Conservation (phyloP, 2,113 vertebrate species). For the Pseudopipra pipra region DNA sequence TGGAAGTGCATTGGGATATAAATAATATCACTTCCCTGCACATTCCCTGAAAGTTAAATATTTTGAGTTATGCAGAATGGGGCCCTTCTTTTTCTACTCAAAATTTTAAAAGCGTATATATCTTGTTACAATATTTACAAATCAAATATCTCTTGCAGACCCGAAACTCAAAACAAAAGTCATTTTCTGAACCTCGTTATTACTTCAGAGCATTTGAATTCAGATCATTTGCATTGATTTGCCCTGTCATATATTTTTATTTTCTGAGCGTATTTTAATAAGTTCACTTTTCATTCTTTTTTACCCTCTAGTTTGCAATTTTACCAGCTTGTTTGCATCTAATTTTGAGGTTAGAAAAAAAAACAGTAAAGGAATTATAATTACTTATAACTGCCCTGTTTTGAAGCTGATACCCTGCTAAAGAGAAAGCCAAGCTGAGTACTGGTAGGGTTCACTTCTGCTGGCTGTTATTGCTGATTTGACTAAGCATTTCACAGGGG, state of each 20-base stretch:
- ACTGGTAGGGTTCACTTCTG: background rate
- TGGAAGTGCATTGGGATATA: background rate
- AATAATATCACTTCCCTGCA: background rate
- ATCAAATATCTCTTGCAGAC: background rate
- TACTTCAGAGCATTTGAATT: background rate
- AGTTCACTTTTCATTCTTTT: background rate
- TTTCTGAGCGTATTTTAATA: background rate
- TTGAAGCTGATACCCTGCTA: background rate
- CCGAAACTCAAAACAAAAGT: background rate
- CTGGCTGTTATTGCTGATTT: slow-evolving; percentile 41
- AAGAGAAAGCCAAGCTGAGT: background rate
- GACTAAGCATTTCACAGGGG: slow-evolving; percentile 51
- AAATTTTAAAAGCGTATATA: background rate
- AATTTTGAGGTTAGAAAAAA: background rate
- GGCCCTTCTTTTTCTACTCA: background rate
- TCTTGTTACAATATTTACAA: slow-evolving; percentile 5
- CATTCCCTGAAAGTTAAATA: background rate
- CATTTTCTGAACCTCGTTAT: background rate
- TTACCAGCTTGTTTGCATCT: background rate
- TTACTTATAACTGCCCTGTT: background rate
- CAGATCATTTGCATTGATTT: background rate
- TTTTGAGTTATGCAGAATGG: background rate
- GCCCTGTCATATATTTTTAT: background rate
- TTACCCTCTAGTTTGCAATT: background rate
- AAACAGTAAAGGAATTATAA: background rate